Percentiles rank a stretch among this genome's conserved stretches.
Conservation (phyloP, 2,797 vertebrate genomes). For the Luscinia luscinia region DNA sequence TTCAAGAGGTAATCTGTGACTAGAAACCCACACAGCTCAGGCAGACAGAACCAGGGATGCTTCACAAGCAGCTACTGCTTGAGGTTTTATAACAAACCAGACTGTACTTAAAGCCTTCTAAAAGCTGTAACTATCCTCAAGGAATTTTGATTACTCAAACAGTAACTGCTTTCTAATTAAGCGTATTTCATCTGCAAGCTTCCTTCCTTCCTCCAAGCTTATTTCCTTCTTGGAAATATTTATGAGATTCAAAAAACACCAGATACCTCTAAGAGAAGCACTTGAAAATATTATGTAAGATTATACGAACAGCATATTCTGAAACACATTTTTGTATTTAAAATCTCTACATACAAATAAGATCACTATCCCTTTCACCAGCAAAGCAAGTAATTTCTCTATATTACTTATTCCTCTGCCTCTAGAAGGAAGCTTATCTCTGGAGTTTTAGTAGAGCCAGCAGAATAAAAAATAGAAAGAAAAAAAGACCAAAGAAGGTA, state of each 20-base stretch:
- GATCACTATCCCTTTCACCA: neutral
- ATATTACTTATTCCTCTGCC: neutral
- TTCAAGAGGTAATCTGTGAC: neutral
- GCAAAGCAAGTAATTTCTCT: neutral
- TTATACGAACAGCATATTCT: neutral
- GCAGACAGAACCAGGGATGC: neutral
- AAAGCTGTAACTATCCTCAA: neutral
- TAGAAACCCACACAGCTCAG: neutral
- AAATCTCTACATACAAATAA: neutral
- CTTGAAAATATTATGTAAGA: neutral
- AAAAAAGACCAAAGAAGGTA: neutral
- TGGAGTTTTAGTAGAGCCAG: neutral
- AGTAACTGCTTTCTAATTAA: slow-evolving; percentile 20
- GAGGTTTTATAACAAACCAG: neutral
- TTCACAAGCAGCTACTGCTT: neutral
- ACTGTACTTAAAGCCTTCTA: neutral
- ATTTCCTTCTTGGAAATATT: neutral
- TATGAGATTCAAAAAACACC: neutral
- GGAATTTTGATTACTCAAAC: neutral
- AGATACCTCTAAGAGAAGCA: neutral
- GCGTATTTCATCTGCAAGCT: neutral
- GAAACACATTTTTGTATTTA: neutral
- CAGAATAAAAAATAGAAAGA: neutral
- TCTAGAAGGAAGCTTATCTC: neutral
- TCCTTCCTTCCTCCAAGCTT: neutral